These are phyloP conservation scores for Pelodytes ibericus DNA, from an alignment of 2,797 vertebrate species.

Conservation along the genomic window DNA sequence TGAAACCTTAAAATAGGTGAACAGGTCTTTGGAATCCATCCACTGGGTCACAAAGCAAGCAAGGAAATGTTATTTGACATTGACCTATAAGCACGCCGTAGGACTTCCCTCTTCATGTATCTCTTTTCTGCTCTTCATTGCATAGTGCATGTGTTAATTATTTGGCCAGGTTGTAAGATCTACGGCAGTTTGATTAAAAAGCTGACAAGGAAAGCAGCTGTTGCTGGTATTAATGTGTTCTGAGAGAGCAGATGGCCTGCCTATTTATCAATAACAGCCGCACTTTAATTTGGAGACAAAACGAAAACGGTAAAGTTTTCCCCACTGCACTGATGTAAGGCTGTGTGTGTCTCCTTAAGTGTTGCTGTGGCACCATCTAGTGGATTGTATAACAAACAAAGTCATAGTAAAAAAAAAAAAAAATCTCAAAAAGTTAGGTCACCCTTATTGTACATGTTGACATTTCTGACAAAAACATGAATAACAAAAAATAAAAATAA, in stretches of 20 bases:
- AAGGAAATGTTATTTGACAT: no score
- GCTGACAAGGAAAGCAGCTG: conserved; percentile 86
- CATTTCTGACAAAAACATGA: no score
- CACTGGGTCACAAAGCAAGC: no score
- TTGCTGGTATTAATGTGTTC: conserved; percentile 86
- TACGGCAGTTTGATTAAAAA: conserved; percentile 85
- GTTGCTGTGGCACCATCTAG: conserved; percentile 35
- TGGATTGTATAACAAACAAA: conserved; percentile 2
- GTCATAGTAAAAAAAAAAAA: no score
- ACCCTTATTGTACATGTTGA: no score
- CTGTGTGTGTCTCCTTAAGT: neutral
- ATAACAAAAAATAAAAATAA: no score
- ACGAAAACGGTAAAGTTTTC: conserved; percentile 44
- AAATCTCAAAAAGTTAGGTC: no score
- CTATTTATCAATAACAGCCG: conserved; percentile 78
- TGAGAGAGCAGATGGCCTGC: conserved; percentile 76
- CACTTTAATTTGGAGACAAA: conserved; percentile 51
- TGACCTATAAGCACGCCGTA: no score
- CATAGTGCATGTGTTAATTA: conserved; percentile 33
- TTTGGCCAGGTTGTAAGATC: conserved; percentile 53
- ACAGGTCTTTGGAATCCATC: no score
- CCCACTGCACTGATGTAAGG: conserved; percentile 9
- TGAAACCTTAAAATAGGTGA: no score
- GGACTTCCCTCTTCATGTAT: no score
- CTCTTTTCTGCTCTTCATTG: conserved; percentile 67